Evolutionary conservation across 2,888 invertebrate species (phyloP).

Genomic region (Temnothorax rugatulus): DNA sequence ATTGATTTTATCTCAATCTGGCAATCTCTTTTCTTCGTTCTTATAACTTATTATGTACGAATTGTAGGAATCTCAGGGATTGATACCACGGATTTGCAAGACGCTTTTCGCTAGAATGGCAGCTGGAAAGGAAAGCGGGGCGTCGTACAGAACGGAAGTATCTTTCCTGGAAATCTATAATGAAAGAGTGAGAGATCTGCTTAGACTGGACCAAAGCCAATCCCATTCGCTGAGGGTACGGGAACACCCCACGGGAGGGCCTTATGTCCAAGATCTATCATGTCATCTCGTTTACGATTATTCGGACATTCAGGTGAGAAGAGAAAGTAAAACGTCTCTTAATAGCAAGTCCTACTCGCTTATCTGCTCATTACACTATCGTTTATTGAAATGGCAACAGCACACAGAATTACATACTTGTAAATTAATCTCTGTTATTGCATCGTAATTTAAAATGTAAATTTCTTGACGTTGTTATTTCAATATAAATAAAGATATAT

Average conservation of each 20-base stretch:
- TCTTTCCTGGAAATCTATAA: constrained; percentile 96
- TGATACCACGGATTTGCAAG: constrained; percentile 95
- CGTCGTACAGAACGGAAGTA: constrained; percentile 95
- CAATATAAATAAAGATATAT: neutral
- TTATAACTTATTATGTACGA: constrained; percentile 21
- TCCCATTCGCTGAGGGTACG: constrained; percentile 92
- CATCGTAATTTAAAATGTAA: neutral
- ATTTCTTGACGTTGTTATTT: neutral
- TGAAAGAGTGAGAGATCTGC: constrained; percentile 92
- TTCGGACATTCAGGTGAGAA: constrained; percentile 92
- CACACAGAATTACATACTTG: neutral
- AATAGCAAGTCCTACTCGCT: neutral
- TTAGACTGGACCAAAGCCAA: constrained; percentile 88
- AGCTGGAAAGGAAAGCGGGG: constrained; percentile 93
- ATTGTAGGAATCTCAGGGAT: constrained; percentile 91
- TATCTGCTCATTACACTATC: neutral
- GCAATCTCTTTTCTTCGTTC: neutral
- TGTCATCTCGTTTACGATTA: constrained; percentile 95
- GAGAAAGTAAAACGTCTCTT: neutral
- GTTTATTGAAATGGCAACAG: neutral
- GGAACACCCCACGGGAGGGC: constrained; percentile 93
- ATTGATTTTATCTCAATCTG: neutral
- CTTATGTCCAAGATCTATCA: constrained; percentile 95
- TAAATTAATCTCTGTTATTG: neutral
- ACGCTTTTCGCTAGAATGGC: constrained; percentile 94